Evolutionary conservation across 2,797 vertebrate genomes (phyloP).

Genomic region (Poeciliopsis presidionis): DNA sequence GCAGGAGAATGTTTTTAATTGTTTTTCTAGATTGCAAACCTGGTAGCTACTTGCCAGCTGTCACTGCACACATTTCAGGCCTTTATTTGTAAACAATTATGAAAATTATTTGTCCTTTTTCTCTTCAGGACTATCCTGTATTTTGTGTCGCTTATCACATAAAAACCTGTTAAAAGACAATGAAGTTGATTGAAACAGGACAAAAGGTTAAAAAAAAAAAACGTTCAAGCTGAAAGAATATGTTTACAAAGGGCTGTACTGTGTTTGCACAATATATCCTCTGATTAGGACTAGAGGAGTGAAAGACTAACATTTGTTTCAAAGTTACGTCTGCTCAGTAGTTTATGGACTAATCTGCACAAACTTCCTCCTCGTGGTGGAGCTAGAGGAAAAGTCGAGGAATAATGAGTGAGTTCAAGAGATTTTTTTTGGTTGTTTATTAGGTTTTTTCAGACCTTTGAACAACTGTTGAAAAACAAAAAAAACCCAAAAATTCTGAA

Average conservation of each 20-base stretch:
- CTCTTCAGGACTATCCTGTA: background rate
- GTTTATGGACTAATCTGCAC: background rate
- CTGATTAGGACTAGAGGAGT: background rate
- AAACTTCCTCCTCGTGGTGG: conserved; percentile 31
- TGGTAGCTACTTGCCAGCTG: background rate
- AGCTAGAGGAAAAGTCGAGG: conserved; percentile 19
- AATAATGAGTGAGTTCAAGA: background rate
- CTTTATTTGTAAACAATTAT: background rate
- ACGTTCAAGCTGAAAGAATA: background rate
- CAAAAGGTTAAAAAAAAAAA: background rate
- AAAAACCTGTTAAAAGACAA: background rate
- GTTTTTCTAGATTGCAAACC: background rate
- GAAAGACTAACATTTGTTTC: background rate
- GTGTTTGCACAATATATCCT: background rate
- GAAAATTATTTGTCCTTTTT: background rate
- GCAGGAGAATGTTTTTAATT: background rate
- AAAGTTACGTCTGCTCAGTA: background rate
- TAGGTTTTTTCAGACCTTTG: background rate
- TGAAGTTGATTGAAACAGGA: background rate
- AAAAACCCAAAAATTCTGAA: background rate
- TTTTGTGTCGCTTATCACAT: background rate
- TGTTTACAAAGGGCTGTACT: background rate
- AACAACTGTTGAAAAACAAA: background rate
- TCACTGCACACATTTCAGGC: background rate
- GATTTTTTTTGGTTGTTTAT: background rate